Conservation (phyloP, 2,113 vertebrate species). For the Nicator chloris region DNA sequence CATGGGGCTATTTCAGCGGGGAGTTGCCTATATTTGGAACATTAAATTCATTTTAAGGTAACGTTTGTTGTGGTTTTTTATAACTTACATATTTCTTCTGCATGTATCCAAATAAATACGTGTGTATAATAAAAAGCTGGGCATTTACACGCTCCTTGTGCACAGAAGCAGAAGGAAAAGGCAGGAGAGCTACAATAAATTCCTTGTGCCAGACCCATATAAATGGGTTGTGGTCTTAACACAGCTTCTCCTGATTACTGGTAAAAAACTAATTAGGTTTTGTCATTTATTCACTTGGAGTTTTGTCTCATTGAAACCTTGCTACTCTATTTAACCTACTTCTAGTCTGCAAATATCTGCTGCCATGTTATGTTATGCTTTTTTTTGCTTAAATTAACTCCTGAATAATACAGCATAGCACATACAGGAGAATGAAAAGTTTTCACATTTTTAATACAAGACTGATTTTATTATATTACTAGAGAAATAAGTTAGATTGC, state of each 20-base stretch:
- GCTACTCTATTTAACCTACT: constrained; percentile 72
- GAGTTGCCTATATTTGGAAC: constrained; percentile 38
- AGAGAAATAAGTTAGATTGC: constrained; percentile 80
- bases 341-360: constrained; percentile 67
- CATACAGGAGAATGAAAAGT: constrained; percentile 62
- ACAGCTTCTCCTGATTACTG: constrained; percentile 65
- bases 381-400: constrained; percentile 76
- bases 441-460: constrained; percentile 73
- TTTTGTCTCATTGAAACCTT: constrained; percentile 71
- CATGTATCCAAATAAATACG: not conserved
- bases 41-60: not conserved
- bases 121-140: not conserved
- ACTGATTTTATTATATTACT: constrained; percentile 81
- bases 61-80: not conserved
- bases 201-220: not conserved
- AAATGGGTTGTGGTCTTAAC: constrained; percentile 54
- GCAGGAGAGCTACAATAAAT: not conserved
- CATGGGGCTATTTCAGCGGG: constrained; percentile 29
- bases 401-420: constrained; percentile 68
- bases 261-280: constrained; percentile 71
- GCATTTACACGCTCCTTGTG: not conserved
- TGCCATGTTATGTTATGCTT: constrained; percentile 73
- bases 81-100: not conserved
- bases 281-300: constrained; percentile 70
- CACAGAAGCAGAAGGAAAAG: not conserved